Evolutionary conservation across 2,113 vertebrate species (phyloP).

Genomic region (Coryphaenoides rupestris): DNA sequence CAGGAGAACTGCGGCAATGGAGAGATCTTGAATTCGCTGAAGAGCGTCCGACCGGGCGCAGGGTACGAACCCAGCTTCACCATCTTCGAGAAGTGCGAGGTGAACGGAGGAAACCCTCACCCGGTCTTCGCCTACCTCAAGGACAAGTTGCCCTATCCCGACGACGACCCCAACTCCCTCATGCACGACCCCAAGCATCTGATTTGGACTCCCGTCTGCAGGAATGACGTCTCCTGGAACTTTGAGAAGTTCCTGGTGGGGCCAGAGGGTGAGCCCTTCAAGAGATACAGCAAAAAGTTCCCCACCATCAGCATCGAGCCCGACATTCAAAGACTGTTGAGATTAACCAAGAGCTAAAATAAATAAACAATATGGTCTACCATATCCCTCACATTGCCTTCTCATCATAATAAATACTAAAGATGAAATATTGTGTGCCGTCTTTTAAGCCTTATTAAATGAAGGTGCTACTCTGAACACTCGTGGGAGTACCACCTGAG

Average conservation of each 20-base stretch:
- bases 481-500: conserved; percentile 72
- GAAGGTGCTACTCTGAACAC: conserved; percentile 81
- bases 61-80: conserved; percentile 88
- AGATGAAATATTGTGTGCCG: conserved; percentile 42
- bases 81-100: conserved; percentile 88
- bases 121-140: conserved; percentile 94
- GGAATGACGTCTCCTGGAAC: conserved; percentile 92
- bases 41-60: conserved; percentile 85
- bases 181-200: conserved; percentile 85
- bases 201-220: conserved; percentile 85
- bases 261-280: conserved; percentile 93
- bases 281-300: conserved; percentile 87
- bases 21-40: conserved; percentile 87
- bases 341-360: conserved; percentile 83
- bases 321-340: conserved; percentile 90
- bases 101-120: conserved; percentile 87
- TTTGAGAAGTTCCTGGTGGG: conserved; percentile 97
- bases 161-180: conserved; percentile 79
- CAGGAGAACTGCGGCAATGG: conserved; percentile 90
- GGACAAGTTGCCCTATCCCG: conserved; percentile 86
- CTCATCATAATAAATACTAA: conserved; percentile 29
- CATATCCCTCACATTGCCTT: conserved; percentile 22
- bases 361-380: conserved; percentile 12
- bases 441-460: conserved; percentile 78
- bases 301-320: conserved; percentile 85